These are phyloP conservation scores for Eucriotettix oculatus DNA, from an alignment of 2,888 invertebrate species.

Conservation along the genomic window DNA sequence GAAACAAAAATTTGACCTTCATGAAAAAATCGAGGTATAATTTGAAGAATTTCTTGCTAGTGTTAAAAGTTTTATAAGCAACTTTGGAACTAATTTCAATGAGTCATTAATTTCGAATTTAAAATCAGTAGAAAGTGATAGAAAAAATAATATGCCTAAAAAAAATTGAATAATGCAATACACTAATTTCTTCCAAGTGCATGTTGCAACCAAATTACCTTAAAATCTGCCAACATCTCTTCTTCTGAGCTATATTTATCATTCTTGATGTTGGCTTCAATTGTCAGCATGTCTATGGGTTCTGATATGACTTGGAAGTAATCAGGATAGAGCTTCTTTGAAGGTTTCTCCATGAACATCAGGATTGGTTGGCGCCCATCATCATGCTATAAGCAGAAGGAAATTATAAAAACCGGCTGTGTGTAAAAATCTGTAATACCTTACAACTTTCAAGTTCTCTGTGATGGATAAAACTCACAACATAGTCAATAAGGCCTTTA, in stretches of 20 bases:
- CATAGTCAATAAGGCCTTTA: conserved; percentile 51
- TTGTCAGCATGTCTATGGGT: conserved; percentile 89
- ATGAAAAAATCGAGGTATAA: too few species aligned
- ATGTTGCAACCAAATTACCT: conserved; percentile 21
- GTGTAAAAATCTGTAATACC: not conserved
- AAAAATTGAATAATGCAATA: too few species aligned
- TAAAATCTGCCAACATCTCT: conserved; percentile 42
- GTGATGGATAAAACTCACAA: conserved; percentile 26
- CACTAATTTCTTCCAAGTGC: too few species aligned
- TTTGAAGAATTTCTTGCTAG: too few species aligned
- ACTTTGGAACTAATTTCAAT: not conserved
- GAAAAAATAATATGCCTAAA: too few species aligned
- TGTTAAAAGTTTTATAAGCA: too few species aligned
- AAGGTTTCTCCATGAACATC: conserved; percentile 92
- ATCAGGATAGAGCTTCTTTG: conserved; percentile 84
- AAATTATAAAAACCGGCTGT: not conserved
- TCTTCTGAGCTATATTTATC: conserved; percentile 43
- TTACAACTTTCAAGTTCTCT: too few species aligned
- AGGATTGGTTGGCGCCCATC: conserved; percentile 76
- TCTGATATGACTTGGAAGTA: conserved; percentile 72
- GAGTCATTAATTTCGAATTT: too few species aligned
- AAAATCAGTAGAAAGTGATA: too few species aligned
- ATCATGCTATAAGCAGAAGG: conserved; percentile 32
- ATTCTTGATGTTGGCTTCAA: conserved; percentile 75
- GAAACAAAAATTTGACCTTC: conserved; percentile 14